Conservation (phyloP, 1,140 invertebrate species). For the Drosophila sturtevanti region DNA sequence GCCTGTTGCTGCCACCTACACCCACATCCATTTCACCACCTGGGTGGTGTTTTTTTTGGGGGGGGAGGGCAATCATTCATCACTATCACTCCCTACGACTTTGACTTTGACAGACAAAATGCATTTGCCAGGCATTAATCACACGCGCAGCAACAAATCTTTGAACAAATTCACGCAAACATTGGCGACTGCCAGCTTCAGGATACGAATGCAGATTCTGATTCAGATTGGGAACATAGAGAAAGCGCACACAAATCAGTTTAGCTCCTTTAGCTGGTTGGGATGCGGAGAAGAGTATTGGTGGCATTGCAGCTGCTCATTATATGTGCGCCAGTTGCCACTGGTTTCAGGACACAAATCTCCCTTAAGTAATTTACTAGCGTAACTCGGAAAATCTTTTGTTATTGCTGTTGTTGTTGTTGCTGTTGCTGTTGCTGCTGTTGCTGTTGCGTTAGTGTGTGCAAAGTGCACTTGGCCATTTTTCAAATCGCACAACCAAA, state of each 20-base stretch:
- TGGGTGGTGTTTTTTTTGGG: constrained; percentile 15
- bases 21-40: not conserved
- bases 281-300: not conserved
- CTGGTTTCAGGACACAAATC: constrained; percentile 58
- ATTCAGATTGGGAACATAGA: not conserved
- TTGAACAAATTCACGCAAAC: constrained; percentile 68
- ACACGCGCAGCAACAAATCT: constrained; percentile 66
- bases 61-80: constrained; percentile 42
- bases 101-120: constrained; percentile 46
- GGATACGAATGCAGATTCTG: constrained; percentile 31
- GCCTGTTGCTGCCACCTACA: not conserved
- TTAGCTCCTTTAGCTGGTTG: constrained; percentile 17
- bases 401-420: constrained; percentile 8
- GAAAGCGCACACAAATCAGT: constrained; percentile 33
- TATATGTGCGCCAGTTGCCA: constrained; percentile 58
- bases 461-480: constrained; percentile 74
- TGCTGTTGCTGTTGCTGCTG: not conserved
- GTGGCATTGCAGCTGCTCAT: constrained; percentile 56
- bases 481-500: constrained; percentile 65
- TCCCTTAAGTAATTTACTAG: constrained; percentile 72
- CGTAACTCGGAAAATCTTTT: constrained; percentile 37
- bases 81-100: constrained; percentile 8
- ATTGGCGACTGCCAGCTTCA: constrained; percentile 48
- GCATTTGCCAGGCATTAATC: constrained; percentile 67
- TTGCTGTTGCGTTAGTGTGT: constrained; percentile 28